phyloP scores from a whole-genome alignment of 37 sponge, comb jelly and placozoan genomes.

The Lycopodina hypogea region DNA sequence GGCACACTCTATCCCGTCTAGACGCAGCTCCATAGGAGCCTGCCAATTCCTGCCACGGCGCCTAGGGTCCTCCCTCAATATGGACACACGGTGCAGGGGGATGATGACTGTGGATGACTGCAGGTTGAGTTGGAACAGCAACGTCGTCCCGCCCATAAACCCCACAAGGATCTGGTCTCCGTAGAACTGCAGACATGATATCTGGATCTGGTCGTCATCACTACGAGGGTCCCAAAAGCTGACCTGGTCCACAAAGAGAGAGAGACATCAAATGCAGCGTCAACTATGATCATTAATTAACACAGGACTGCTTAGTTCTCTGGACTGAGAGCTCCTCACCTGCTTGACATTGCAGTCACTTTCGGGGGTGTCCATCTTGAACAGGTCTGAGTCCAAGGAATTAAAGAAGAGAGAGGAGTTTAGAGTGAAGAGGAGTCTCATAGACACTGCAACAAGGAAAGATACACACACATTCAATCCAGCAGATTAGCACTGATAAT shows the following conservation, averaged over 20 bases:
- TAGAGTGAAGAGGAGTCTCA: slow-evolving; percentile 35
- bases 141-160: slow-evolving; percentile 58
- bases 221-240: slow-evolving; percentile 85
- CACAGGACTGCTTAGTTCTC: no score
- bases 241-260: slow-evolving; percentile 13
- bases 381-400: slow-evolving; percentile 39
- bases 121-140: slow-evolving; percentile 51
- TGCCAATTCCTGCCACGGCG: slow-evolving; percentile 58
- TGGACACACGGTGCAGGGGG: slow-evolving; percentile 41
- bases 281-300: background rate
- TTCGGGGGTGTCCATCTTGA: slow-evolving; percentile 19
- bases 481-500: no score
- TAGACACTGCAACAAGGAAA: slow-evolving; percentile 28
- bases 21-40: slow-evolving; percentile 53
- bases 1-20: slow-evolving; percentile 52
- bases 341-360: background rate
- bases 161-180: slow-evolving; percentile 62
- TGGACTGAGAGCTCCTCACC: background rate
- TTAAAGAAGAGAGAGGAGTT: slow-evolving; percentile 38
- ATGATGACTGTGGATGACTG: slow-evolving; percentile 60
- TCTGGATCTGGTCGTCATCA: slow-evolving; percentile 75
- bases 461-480: no score
- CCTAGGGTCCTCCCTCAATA: slow-evolving; percentile 66
- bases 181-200: slow-evolving; percentile 56
- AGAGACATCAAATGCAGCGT: background rate